These are phyloP conservation scores for Melanostoma mellinum DNA, from an alignment of 2,888 invertebrate species.

Conservation along the genomic window DNA sequence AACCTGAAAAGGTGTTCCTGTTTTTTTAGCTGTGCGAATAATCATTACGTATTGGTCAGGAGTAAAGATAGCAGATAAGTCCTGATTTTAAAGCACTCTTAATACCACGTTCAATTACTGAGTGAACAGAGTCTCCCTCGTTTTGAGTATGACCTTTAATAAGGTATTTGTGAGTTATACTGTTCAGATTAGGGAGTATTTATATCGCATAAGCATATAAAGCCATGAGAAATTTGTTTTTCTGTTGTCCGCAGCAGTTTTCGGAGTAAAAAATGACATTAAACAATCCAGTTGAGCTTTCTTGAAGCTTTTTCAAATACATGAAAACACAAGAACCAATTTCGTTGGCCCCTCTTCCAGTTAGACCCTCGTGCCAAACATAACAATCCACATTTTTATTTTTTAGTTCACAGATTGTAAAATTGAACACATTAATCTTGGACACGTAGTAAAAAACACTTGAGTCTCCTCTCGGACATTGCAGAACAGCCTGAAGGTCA, in stretches of 20 bases:
- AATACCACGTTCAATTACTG: slow-evolving; percentile 16
- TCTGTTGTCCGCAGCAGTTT: slow-evolving; percentile 76
- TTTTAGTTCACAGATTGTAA: slow-evolving; percentile 76
- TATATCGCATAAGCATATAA: slow-evolving; percentile 26
- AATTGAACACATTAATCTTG: slow-evolving; percentile 76
- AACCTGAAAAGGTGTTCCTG: slow-evolving; percentile 15
- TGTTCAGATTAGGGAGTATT: slow-evolving; percentile 49
- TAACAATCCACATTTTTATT: slow-evolving; percentile 3
- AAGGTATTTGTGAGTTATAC: slow-evolving; percentile 13
- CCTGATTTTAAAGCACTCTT: slow-evolving; percentile 22
- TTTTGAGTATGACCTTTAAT: slow-evolving; percentile 32
- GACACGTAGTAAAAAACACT: too few relatives aligned
- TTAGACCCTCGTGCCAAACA: slow-evolving; percentile 77
- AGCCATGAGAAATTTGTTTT: slow-evolving; percentile 60
- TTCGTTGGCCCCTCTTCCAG: slow-evolving; percentile 32
- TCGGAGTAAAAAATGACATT: slow-evolving; percentile 76
- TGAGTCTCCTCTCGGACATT: too few relatives aligned
- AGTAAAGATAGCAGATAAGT: slow-evolving; percentile 26
- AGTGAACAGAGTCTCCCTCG: slow-evolving; percentile 30
- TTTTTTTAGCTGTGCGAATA: slow-evolving; percentile 32
- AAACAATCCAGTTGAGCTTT: slow-evolving; percentile 40
- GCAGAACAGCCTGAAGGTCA: too few relatives aligned
- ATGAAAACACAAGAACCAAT: slow-evolving; percentile 63
- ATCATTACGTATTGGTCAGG: slow-evolving; percentile 24
- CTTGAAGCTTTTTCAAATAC: slow-evolving; percentile 74